Conservation (phyloP, 2,888 invertebrate species). For the Silvanus unidentatus region DNA sequence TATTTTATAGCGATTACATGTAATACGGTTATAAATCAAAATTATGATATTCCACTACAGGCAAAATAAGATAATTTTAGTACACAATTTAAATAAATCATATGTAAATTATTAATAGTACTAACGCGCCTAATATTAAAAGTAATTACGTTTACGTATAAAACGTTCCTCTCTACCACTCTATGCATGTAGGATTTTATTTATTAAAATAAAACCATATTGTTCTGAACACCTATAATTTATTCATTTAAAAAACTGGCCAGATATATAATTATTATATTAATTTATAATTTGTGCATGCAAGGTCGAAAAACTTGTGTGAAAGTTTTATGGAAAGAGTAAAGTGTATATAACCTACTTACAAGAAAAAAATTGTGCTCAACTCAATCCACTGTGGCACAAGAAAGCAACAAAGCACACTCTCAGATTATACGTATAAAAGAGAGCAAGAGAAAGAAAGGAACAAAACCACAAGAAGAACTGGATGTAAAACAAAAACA, state of each 20-base stretch:
- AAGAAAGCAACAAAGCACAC: no score
- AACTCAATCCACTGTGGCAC: background rate
- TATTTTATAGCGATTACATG: constrained; percentile 13
- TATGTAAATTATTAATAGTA: constrained; percentile 6
- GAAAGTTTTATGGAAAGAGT: background rate
- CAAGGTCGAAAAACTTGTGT: background rate
- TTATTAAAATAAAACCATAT: no score
- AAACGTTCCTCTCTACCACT: no score
- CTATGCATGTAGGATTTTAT: no score
- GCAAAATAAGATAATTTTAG: constrained; percentile 11
- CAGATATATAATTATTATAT: background rate
- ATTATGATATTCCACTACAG: constrained; percentile 6
- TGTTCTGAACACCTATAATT: background rate
- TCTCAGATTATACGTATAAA: background rate
- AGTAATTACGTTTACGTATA: no score
- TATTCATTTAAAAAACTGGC: background rate
- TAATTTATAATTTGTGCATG: background rate
- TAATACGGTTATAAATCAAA: constrained; percentile 12
- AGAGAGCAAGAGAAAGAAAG: background rate
- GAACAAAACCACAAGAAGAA: no score
- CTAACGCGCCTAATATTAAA: no score
- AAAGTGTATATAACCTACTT: background rate
- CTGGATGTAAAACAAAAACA: no score
- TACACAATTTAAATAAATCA: constrained; percentile 12
- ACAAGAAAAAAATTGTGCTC: constrained; percentile 1